Conservation (phyloP, 2,888 invertebrate species). For the Perizoma affinitatum region DNA sequence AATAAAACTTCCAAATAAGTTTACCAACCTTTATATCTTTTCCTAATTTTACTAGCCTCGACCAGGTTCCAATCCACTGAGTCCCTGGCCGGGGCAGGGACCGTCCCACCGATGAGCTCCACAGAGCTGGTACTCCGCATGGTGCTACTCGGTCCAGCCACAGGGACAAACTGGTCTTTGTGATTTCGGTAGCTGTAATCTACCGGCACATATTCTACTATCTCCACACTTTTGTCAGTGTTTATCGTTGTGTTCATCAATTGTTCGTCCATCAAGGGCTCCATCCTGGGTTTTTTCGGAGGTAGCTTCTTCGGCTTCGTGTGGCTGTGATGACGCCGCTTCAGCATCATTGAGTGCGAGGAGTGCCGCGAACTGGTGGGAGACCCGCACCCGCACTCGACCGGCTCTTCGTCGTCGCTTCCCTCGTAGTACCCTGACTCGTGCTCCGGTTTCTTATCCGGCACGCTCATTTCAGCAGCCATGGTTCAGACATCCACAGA, state of each 20-base stretch:
- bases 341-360: conserved; percentile 71
- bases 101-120: conserved; percentile 73
- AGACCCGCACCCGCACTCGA: conserved; percentile 80
- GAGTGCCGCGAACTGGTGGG: conserved; percentile 76
- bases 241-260: conserved; percentile 45
- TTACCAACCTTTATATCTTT: conserved; percentile 75
- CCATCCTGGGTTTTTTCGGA: conserved; percentile 63
- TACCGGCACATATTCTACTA: conserved; percentile 57
- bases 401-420: conserved; percentile 85
- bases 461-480: conserved; percentile 85
- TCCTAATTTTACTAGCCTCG: conserved; percentile 83
- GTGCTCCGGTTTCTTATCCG: conserved; percentile 87
- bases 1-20: conserved; percentile 20
- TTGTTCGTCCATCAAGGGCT: conserved; percentile 64
- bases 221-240: conserved; percentile 70
- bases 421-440: conserved; percentile 94
- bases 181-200: conserved; percentile 31
- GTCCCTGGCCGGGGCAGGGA: conserved; percentile 73
- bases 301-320: conserved; percentile 66
- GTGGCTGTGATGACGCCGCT: conserved; percentile 70
- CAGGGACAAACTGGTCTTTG: conserved; percentile 42
- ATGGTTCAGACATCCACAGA: conserved; percentile 74
- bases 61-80: conserved; percentile 79
- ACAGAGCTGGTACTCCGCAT: conserved; percentile 59
- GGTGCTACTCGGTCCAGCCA: conserved; percentile 61